phyloP scores from a whole-genome alignment of 2,797 vertebrate species.

The Nannoperca obscura region DNA sequence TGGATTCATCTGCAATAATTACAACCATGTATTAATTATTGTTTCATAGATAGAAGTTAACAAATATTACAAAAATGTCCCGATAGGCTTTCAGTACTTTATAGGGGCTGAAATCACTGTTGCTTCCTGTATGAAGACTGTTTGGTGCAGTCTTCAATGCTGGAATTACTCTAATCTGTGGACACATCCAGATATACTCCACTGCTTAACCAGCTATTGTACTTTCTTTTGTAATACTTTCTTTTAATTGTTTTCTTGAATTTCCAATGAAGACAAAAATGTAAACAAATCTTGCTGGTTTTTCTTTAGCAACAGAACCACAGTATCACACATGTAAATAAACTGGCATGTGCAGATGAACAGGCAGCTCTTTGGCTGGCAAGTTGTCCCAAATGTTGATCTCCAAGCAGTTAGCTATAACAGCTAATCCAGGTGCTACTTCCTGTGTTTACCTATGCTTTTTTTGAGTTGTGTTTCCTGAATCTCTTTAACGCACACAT shows the following conservation, averaged over 20 bases:
- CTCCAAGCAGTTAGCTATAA: not conserved
- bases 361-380: too few species aligned
- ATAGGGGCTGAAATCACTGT: not conserved
- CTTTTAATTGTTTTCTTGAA: too few species aligned
- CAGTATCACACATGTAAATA: not conserved
- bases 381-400: too few species aligned
- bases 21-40: not conserved
- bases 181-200: not conserved
- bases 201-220: not conserved
- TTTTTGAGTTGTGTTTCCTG: not conserved
- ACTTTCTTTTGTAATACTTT: too few species aligned
- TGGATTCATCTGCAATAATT: not conserved
- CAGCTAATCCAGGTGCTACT: not conserved
- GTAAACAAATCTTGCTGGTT: too few species aligned
- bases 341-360: not conserved
- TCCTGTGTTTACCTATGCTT: not conserved
- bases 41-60: not conserved
- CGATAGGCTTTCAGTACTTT: not conserved
- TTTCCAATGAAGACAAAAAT: too few species aligned
- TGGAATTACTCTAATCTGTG: not conserved
- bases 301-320: not conserved
- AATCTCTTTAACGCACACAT: not conserved
- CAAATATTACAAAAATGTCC: not conserved
- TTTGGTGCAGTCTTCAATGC: too few species aligned
- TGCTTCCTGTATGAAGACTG: too few species aligned